A percentile compares a stretch with the other conserved stretches of the same genome.
Conservation (phyloP, 2,888 invertebrate species). For the Liposcelis brunnea region DNA sequence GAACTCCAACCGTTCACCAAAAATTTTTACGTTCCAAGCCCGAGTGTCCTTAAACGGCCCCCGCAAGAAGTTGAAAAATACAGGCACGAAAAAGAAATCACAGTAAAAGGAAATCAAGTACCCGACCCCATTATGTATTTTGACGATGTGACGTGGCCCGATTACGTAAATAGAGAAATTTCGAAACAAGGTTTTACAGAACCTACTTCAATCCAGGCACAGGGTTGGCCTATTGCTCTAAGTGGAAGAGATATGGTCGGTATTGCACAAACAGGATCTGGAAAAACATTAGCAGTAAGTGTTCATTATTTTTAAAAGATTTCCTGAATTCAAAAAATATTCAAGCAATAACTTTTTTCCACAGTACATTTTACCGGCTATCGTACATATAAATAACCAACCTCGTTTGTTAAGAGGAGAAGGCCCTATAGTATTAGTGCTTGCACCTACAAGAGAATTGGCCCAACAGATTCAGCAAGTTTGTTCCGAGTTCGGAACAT, state of each 20-base stretch:
- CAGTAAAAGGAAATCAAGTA: constrained; percentile 70
- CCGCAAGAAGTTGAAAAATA: constrained; percentile 57
- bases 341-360: constrained; percentile 26
- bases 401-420: constrained; percentile 37
- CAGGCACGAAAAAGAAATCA: constrained; percentile 66
- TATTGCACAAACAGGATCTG: constrained; percentile 72
- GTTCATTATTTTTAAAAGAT: constrained; percentile 14
- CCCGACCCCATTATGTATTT: constrained; percentile 81
- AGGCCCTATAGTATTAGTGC: constrained; percentile 40
- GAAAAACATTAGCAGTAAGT: constrained; percentile 55
- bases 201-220: constrained; percentile 75
- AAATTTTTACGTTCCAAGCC: constrained; percentile 77
- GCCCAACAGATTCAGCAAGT: constrained; percentile 53
- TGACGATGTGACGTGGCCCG: constrained; percentile 81
- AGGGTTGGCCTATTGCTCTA: constrained; percentile 77
- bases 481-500: constrained; percentile 78
- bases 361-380: constrained; percentile 38
- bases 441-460: constrained; percentile 38
- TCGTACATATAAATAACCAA: constrained; percentile 44
- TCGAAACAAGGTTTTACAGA: constrained; percentile 62
- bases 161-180: constrained; percentile 65
- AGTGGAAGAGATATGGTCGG: constrained; percentile 75
- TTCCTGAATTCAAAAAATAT: constrained; percentile 6
- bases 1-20: constrained; percentile 71
- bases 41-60: constrained; percentile 45